Percentiles rank a stretch among this genome's conserved stretches.
phyloP scores from a whole-genome alignment of 92 coral and sea anemone genomes.

The Porites cylindrica region DNA sequence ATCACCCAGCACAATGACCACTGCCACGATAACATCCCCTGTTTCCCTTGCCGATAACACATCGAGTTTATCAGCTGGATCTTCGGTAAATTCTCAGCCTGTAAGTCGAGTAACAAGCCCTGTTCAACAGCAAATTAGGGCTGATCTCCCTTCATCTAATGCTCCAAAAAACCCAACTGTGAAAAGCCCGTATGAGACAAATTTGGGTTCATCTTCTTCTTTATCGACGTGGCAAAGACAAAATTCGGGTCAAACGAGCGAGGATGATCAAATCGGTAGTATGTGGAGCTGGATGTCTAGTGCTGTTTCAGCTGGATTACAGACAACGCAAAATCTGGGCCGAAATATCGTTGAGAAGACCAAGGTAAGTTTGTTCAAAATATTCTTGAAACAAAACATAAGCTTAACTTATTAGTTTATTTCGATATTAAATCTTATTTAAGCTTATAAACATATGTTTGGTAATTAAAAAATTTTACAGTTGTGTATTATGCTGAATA shows the following conservation, averaged over 20 bases:
- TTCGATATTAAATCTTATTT: too few relatives aligned
- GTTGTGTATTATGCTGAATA: background rate
- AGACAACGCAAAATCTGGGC: constrained; percentile 95
- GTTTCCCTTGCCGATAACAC: constrained; percentile 27
- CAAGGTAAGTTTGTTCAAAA: constrained; percentile 64
- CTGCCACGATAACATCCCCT: constrained; percentile 35
- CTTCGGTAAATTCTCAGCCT: constrained; percentile 11
- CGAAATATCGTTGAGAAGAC: constrained; percentile 98
- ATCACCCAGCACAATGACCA: constrained; percentile 42
- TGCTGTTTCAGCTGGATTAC: constrained; percentile 90
- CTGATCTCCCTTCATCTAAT: constrained; percentile 42
- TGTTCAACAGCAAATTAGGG: constrained; percentile 66
- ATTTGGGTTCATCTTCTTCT: constrained; percentile 26
- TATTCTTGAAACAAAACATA: background rate
- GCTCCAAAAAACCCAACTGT: background rate
- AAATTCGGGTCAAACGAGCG: constrained; percentile 5
- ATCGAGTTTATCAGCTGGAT: constrained; percentile 26
- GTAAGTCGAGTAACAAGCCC: constrained; percentile 60
- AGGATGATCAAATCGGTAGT: constrained; percentile 64
- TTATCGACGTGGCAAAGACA: constrained; percentile 81
- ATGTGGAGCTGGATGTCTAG: constrained; percentile 99
- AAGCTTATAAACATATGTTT: too few relatives aligned
- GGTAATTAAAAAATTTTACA: background rate
- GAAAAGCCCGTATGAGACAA: background rate
- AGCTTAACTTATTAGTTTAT: too few relatives aligned